Evolutionary conservation across 2,888 invertebrate species (phyloP), one percentile per base, ranked within the genome.

Genomic region (Eurytoma adleriae): DNA sequence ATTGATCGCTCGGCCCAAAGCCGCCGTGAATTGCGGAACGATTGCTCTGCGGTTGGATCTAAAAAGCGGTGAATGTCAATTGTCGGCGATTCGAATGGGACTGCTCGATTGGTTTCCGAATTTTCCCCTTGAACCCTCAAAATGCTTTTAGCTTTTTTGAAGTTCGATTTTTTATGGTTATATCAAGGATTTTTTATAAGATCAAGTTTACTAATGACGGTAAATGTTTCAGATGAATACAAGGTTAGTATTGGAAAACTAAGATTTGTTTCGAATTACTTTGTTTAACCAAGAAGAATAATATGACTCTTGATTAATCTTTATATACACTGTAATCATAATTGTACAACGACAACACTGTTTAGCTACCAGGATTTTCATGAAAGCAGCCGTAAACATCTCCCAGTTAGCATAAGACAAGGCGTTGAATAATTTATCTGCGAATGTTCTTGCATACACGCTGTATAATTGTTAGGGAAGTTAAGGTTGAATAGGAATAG

Each of bases 371-470:
- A 24, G 62, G 62, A 30, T 57, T 18, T 40, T 70, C 69, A 62
- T 76, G 20, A 69, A 14, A 1, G 24, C 40, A 20, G 54, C 70
- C 48, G 20, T 30, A 30, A 48, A 20, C 50, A 2, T 54, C 27
- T 20, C 10, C 18, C 27, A 59, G 66, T 57, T 71, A 64, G 50
- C 62, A 71, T 52, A 67, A 71, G 71, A 78, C 71, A 71, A 71
- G 71, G 18, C 71, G 71, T 78, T 78, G 78, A 78, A 78, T 78
- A 72, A 78, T 78, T 78, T 78, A 78, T 78, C 70, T 14, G 16
- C 10, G 66, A 20, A 30, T 78, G 59, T 78, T 67, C 62, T 62
- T 24, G 50, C 10, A 56, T 48, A 66, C 54, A 67, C 27, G 27
- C 59, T n/a, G 56, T 56, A 78, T 71, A 78, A 78, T 71, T 78